Evolutionary conservation across 2,113 vertebrate genomes (phyloP), one percentile per base, ranked within the genome.

Genomic region (Equus przewalskii): DNA sequence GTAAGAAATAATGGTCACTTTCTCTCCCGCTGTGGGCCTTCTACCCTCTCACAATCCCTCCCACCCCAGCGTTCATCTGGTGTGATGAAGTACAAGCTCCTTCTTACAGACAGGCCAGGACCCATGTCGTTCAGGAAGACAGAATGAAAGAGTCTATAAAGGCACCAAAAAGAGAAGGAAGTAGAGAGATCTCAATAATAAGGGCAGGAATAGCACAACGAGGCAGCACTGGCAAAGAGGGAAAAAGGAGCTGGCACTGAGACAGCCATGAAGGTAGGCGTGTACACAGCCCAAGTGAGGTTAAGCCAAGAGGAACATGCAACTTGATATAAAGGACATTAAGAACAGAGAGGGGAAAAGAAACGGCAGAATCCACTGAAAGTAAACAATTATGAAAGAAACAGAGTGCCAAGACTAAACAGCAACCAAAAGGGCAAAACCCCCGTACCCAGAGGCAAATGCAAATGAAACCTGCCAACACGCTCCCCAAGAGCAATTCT

Each of bases 221-320:
- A 69, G 10, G 36, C 65, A 4, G 0, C 0, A 12, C 28, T 51
- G 15, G 5, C 9, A 0, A 6, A 26, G 41, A 24, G 11, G 24
- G 16, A 76, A 46, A 30, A 46, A 56, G 56, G 41, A 65, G 22
- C 18, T n/a, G 30, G 21, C 2, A 3, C 3, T 8, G 2, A 41
- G 22, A 46, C 3, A 26, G 41, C 33, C 7, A 1, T 0, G 8
- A 67, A 44, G 33, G 33, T n/a, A 54, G 54, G 36, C 1, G 22
- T 1, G 14, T 24, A 14, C 2, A 19, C 5, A 7, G 10, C 24
- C 16, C 36, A 28, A 6, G 26, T 21, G 49, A 30, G 10, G n/a
- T 10, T 46, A 78, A 41, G 26, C 7, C 49, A 49, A 93, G 9
- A 60, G 49, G 33, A 9, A n/a, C 7, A 12, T 5, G 7, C 22